Base-by-base conservation (phyloP, 2,113 vertebrate species). In the Syngnathoides biaculeatus region DNA sequence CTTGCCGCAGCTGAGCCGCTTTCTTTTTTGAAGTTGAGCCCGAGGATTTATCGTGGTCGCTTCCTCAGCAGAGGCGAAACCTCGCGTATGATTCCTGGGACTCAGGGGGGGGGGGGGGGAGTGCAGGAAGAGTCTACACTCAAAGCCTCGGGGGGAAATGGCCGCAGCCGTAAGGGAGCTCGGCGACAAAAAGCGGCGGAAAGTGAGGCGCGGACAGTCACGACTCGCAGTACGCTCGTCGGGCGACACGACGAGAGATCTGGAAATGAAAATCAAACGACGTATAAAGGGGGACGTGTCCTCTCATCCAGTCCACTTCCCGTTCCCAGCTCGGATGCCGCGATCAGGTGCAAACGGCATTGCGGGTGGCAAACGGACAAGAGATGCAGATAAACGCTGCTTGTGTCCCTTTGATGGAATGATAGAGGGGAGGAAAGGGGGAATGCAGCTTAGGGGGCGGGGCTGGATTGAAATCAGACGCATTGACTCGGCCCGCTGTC, bases 31-130 rank as follows among this genome's bases (percentile, higher is more conserved):
- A 88, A 91, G 89, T 83, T 83, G 88, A 89, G 85, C 87, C 82
- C 8, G 64, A 85, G 87, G 89, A 90, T 91, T 56, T 89, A 89
- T 60, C 79, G 73, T 56, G 74, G 73, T 81, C 81, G 88, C 85
- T 88, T 86, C 83, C 87, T 89, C 89, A 86, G 89, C 89, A 89
- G 81, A 67, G 82, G 82, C 84, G 24, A 78, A 86, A 88, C 86
- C 76, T 80, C 24, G 81, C 72, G 79, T 83, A 78, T 83, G 82
- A 88, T 88, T 90, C 84, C 79, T 77, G 79, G 83, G 82, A 79
- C 79, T 22, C 78, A 64, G 69, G 60, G 62, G 69, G 58, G 35
- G 68, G 67, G 65, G 64, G 58, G 65, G 58, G 70, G 65, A 72
- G 73, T 63, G 50, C 71, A 79, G 73, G 79, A 82, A 78, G 39